Percentiles rank a stretch among this genome's conserved stretches.
These are phyloP conservation scores for Diachasma alloeum DNA, from an alignment of 1,140 invertebrate genomes.

Conservation along the genomic window DNA sequence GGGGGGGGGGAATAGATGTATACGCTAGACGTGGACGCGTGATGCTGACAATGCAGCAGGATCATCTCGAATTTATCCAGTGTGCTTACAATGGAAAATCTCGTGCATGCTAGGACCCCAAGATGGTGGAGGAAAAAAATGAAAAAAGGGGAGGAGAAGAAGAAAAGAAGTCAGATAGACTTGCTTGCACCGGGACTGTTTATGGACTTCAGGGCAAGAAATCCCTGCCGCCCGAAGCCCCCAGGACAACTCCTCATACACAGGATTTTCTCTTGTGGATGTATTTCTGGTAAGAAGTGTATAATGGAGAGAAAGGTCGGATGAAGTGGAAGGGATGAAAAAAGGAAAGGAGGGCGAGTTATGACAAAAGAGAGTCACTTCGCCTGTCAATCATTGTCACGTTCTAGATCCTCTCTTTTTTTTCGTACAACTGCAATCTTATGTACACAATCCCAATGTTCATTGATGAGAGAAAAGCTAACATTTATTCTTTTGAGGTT, in stretches of 20 bases:
- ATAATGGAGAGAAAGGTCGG: constrained; percentile 4
- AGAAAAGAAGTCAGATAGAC: constrained; percentile 30
- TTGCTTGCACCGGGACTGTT: neutral
- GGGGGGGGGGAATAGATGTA: neutral
- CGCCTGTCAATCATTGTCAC: constrained; percentile 42
- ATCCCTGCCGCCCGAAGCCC: constrained; percentile 27
- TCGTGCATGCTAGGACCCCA: neutral
- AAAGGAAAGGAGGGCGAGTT: constrained; percentile 14
- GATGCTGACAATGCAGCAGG: constrained; percentile 24
- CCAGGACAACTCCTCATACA: constrained; percentile 3
- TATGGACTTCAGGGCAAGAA: constrained; percentile 23
- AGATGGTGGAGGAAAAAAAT: constrained; percentile 11
- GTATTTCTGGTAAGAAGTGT: constrained; percentile 1
- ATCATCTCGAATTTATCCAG: constrained; percentile 32
- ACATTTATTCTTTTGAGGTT: neutral
- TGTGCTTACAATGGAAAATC: constrained; percentile 21
- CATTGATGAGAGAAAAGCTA: constrained; percentile 6
- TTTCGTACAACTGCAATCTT: constrained; percentile 1
- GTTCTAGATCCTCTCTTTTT: constrained; percentile 15
- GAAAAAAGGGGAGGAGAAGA: constrained; percentile 21
- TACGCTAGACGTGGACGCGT: constrained; percentile 7
- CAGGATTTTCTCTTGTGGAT: constrained; percentile 9
- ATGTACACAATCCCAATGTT: constrained; percentile 3
- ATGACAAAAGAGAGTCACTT: constrained; percentile 23
- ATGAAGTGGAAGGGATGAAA: neutral